A percentile compares a stretch with the other conserved stretches of the same genome.
These are phyloP conservation scores for Phrynocephalus guinanensis DNA, from an alignment of 2,797 vertebrate genomes.

Conservation along the genomic window DNA sequence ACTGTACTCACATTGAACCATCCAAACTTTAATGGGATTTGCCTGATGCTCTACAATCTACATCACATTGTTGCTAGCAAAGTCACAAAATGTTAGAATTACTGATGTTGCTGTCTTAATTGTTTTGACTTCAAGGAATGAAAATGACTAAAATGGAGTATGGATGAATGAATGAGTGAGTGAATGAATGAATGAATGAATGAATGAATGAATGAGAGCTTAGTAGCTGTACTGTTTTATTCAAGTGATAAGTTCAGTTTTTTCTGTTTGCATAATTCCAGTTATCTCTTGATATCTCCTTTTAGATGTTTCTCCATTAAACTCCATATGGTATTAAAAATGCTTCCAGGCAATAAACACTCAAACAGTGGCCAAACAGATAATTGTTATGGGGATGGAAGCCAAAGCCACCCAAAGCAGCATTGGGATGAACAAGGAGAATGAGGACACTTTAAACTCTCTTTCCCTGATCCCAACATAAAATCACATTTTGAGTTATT, in stretches of 20 bases:
- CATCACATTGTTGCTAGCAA: background rate
- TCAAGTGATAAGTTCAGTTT: background rate
- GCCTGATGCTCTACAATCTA: background rate
- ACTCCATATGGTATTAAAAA: background rate
- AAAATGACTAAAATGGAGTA: background rate
- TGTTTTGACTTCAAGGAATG: background rate
- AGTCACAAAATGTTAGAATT: background rate
- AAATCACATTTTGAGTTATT: no score
- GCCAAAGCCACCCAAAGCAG: no score
- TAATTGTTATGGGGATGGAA: no score
- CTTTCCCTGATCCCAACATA: no score
- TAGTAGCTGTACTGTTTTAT: background rate
- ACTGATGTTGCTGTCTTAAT: conserved; percentile 8
- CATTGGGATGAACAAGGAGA: no score
- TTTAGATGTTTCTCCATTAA: background rate
- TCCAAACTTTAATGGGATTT: background rate
- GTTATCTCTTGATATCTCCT: background rate
- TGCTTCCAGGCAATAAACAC: background rate
- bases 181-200: no score
- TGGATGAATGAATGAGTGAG: no score
- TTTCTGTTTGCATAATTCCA: background rate
- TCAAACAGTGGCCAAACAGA: background rate
- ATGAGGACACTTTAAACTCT: no score
- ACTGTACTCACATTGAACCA: background rate
- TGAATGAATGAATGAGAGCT: background rate